Base-by-base conservation (phyloP, 2,113 vertebrate species). In the Perognathus longimembris region DNA sequence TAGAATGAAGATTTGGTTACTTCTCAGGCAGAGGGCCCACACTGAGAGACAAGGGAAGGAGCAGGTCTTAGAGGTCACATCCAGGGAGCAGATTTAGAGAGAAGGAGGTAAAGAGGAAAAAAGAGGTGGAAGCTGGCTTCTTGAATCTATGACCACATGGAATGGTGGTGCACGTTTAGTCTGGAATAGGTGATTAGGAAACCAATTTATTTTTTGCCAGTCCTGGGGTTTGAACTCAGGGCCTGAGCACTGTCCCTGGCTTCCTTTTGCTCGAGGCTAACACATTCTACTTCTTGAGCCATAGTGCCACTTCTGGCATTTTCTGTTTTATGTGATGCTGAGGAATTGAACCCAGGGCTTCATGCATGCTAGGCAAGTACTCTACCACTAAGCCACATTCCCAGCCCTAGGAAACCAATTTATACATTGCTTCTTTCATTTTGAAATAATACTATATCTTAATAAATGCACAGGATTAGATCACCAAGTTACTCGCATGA, bases 1-100 rank as follows among this genome's bases (percentile, higher is more conserved):
- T 36, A 9, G 84, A 89, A 93, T 95, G 92, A 95, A 97, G 9
- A 96, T 4, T 0, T 4, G 91, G 28, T 85, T 94, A 97, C 59
- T 85, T 24, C 20, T 54, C 74, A 91, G 57, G 67, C 50, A 11
- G 75, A 28, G 7, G 67, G 30, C 63, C 0, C 8, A 28, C 4
- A 0, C 24, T 4, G 40, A 63, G 54, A 4, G 32, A 26, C 63
- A n/a, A 4, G 2, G 40, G 45, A 26, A 24, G 34, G 40, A 15
- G 26, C 2, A 57, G 38, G 21, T 24, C 10, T 0, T 3, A 61
- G 28, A 67, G 70, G 30, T 6, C 5, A 18, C n/a, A n/a, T 42
- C 38, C 30, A 14, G 5, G 63, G 40, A 75, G 59, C 57, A 78
- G 59, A 63, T 32, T 45, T 3, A 3, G 14, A 77, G 32, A 64